A percentile compares a stretch with the other conserved stretches of the same genome.
Conservation (phyloP, 1,140 invertebrate genomes). For the Mercenaria mercenaria region DNA sequence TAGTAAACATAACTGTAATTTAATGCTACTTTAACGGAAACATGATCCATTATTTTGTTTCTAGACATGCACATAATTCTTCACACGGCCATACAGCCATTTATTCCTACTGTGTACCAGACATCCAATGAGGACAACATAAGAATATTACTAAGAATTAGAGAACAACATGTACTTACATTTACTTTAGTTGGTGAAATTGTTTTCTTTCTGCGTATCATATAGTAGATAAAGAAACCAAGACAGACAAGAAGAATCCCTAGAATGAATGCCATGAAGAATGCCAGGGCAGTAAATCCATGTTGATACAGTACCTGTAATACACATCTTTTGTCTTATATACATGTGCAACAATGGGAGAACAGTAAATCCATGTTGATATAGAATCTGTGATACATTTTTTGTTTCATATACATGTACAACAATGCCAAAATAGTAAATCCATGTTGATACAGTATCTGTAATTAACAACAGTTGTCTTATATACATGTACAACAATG, state of each 20-base stretch:
- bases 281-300: constrained; percentile 79
- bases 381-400: too few species aligned
- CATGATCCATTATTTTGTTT: too few species aligned
- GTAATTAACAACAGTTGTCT: constrained; percentile 25
- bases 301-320: constrained; percentile 82
- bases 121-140: too few species aligned
- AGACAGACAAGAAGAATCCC: constrained; percentile 75
- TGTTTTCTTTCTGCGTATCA: constrained; percentile 55
- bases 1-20: too few species aligned
- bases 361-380: too few species aligned
- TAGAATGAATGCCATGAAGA: constrained; percentile 78
- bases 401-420: too few species aligned
- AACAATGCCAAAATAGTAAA: constrained; percentile 81
- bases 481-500: constrained; percentile 71
- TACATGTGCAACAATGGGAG: too few species aligned
- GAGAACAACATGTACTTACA: constrained; percentile 53
- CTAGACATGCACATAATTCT: too few species aligned
- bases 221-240: constrained; percentile 71
- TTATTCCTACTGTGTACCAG: too few species aligned
- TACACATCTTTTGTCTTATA: not conserved
- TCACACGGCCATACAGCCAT: too few species aligned
- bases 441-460: constrained; percentile 82
- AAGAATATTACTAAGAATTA: too few species aligned
- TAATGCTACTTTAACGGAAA: too few species aligned
- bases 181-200: constrained; percentile 69